phyloP scores from a whole-genome alignment of 2,113 vertebrate genomes.

The Kryptolebias marmoratus region DNA sequence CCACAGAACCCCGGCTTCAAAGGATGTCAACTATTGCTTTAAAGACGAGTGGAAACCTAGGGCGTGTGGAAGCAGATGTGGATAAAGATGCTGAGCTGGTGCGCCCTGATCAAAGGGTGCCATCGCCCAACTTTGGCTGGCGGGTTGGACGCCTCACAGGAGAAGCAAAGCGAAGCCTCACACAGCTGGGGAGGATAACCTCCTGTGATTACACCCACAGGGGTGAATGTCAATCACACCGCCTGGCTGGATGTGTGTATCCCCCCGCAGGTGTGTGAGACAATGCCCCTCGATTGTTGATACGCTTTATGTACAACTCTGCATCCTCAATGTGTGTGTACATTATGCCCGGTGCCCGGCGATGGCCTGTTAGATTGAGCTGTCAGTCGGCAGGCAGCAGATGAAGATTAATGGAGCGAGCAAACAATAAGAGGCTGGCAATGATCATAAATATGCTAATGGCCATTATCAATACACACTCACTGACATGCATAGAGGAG shows the following conservation, averaged over 20 bases:
- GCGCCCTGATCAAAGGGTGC: constrained; percentile 83
- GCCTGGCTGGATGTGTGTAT: constrained; percentile 49
- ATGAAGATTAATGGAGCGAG: constrained; percentile 99
- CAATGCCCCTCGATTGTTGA: constrained; percentile 87
- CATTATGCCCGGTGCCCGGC: constrained; percentile 78
- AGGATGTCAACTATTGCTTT: too few relatives aligned
- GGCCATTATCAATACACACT: constrained; percentile 88
- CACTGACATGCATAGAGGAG: constrained; percentile 84
- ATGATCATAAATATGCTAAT: constrained; percentile 99
- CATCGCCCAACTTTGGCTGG: constrained; percentile 84
- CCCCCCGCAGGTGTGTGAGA: constrained; percentile 77
- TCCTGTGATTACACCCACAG: constrained; percentile 87
- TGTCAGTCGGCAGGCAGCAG: constrained; percentile 94
- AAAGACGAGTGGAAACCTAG: too few relatives aligned
- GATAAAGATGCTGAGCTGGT: constrained; percentile 70
- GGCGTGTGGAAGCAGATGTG: constrained; percentile 57
- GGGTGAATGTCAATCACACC: constrained; percentile 90
- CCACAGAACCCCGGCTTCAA: too few relatives aligned
- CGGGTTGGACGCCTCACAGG: constrained; percentile 78
- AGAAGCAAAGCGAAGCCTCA: constrained; percentile 81
- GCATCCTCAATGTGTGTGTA: constrained; percentile 44
- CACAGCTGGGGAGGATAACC: constrained; percentile 92
- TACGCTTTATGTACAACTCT: constrained; percentile 68
- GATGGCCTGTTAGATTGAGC: constrained; percentile 99
- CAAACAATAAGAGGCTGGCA: constrained; percentile 98